Evolutionary conservation across 1,140 invertebrate genomes (phyloP), one percentile per base, ranked within the genome.

Genomic region (Papilio aristodemus): DNA sequence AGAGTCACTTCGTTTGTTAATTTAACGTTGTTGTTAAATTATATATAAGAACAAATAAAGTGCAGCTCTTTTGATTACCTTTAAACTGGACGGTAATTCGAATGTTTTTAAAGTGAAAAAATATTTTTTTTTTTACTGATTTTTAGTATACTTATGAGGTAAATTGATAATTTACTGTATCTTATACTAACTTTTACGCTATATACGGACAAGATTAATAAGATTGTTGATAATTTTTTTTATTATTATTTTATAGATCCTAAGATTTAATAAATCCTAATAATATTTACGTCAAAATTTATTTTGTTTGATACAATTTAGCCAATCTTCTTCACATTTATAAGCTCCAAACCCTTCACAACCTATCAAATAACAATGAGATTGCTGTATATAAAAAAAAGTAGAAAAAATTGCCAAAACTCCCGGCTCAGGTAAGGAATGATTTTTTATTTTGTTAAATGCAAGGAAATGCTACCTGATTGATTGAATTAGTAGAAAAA

Each of bases 321-420:
- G 37, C 39, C 43, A 66, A 50, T 62, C 14, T 62, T 22, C 10
- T 19, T 63, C 60, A 63, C 63, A 50, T 58, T 76, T 75, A 81
- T 82, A 85, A 85, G 78, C 82, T 83, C 83, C 76, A 71, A 63
- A 57, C 71, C 74, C 70, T 70, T 83, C 78, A 86, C 79, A 86
- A 79, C 78, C 81, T 83, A 82, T 75, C 50, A 71, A 76, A 63
- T 78, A 82, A 64, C 71, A 81, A 80, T 86, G 84, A 89, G 85
- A 89, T 87, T 89, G 78, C 85, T 79, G 75, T 70, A 75, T 74
- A 75, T 62, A 72, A 58, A 75, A 72, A 57, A 54, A 57, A 60
- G 36, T 68, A 67, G 19, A 62, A 46, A 77, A 71, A 73, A 85
- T 83, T 86, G 80, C 80, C 76, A 79, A 78, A 41, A 71, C 13